Percentiles rank a stretch among this genome's conserved stretches.
Conservation (phyloP, 2,113 vertebrate species). For the Heteronetta atricapilla region DNA sequence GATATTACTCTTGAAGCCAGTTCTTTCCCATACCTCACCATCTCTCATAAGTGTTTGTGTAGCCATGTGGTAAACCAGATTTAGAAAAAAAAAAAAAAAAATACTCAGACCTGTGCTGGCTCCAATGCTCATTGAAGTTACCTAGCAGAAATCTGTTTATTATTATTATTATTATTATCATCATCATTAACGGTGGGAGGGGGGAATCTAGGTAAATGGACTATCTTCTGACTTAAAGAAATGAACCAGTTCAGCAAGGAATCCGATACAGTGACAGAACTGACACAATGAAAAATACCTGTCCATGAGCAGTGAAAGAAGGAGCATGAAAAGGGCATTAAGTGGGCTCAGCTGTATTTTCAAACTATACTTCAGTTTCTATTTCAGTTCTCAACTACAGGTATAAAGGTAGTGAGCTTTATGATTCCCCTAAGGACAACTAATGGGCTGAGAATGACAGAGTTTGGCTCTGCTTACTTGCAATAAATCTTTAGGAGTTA, state of each 20-base stretch:
- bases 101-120: neutral
- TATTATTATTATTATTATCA: neutral
- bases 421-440: constrained; percentile 31
- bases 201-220: neutral
- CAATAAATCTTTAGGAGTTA: constrained; percentile 35
- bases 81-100: neutral
- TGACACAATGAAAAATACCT: neutral
- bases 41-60: neutral
- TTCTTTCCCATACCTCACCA: neutral
- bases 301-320: neutral
- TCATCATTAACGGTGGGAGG: too few species aligned
- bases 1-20: neutral
- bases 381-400: constrained; percentile 31
- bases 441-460: constrained; percentile 6
- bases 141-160: neutral
- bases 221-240: neutral
- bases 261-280: neutral
- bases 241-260: neutral
- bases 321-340: neutral
- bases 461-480: constrained; percentile 32
- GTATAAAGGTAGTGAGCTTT: constrained; percentile 43
- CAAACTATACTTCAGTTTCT: constrained; percentile 16
- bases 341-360: constrained; percentile 16
- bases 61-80: neutral
- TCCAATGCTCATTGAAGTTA: neutral